Percentiles rank a stretch among this genome's conserved stretches.
Evolutionary conservation across 2,888 invertebrate genomes (phyloP).

Genomic region (Drosophila limbata): DNA sequence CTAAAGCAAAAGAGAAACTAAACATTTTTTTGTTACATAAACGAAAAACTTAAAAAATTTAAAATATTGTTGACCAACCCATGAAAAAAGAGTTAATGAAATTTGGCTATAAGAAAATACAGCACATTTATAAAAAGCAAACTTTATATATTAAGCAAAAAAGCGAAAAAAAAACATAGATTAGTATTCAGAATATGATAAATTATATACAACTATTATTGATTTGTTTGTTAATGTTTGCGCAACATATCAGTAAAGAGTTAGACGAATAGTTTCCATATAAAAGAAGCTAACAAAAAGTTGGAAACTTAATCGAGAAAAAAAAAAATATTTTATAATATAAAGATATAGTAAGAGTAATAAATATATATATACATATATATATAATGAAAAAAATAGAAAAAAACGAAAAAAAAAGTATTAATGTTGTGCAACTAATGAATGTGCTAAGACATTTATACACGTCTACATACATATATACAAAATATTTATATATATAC

Average conservation of each 20-base stretch:
- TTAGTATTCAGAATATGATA: constrained; percentile 38
- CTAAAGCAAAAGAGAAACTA: constrained; percentile 15
- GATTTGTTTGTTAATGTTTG: constrained; percentile 85
- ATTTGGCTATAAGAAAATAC: constrained; percentile 66
- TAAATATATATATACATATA: constrained; percentile 51
- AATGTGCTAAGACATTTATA: constrained; percentile 79
- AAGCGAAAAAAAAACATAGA: constrained; percentile 23
- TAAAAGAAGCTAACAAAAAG: constrained; percentile 64
- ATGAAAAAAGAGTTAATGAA: constrained; percentile 46
- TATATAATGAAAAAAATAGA: constrained; percentile 33
- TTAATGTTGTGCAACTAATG: constrained; percentile 82
- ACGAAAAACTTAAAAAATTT: constrained; percentile 51
- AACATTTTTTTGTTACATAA: constrained; percentile 53
- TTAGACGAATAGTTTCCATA: constrained; percentile 77
- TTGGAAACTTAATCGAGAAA: constrained; percentile 61
- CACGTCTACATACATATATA: constrained; percentile 78
- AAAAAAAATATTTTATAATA: constrained; percentile 40
- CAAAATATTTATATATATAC: constrained; percentile 72
- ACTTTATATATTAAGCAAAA: constrained; percentile 57
- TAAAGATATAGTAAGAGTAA: constrained; percentile 57
- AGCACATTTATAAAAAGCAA: constrained; percentile 66
- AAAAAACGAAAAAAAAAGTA: constrained; percentile 53
- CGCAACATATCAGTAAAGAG: constrained; percentile 85
- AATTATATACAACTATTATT: constrained; percentile 75
- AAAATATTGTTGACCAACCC: constrained; percentile 77